These are phyloP conservation scores for Lophura swinhoii DNA, from an alignment of 2,797 vertebrate species.

Conservation along the genomic window DNA sequence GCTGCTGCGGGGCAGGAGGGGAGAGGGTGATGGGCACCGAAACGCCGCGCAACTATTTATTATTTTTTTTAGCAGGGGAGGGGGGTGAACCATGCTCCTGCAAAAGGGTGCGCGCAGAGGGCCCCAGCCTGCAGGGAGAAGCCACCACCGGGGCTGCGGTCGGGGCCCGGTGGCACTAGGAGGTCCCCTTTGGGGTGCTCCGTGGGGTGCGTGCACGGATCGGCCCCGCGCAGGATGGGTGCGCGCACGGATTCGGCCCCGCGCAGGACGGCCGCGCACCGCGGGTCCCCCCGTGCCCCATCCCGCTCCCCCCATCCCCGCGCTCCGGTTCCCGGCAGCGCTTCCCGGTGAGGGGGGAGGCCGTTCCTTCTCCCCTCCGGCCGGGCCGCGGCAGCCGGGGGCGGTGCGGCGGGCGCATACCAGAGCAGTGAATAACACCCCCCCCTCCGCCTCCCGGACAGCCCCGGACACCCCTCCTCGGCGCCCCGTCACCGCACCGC, in stretches of 20 bases:
- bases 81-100: too few species aligned
- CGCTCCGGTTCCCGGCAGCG: too few species aligned
- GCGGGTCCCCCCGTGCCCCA: background rate
- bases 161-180: background rate
- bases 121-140: background rate
- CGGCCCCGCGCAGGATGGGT: background rate
- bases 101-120: rapidly evolving
- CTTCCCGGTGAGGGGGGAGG: too few species aligned
- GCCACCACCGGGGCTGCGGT: background rate
- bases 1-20: background rate
- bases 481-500: background rate
- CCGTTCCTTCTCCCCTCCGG: background rate
- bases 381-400: background rate
- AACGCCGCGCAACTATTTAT: background rate
- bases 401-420: constrained; percentile 10
- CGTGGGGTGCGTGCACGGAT: background rate
- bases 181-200: background rate
- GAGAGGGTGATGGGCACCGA: background rate
- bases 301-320: background rate
- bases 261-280: too few species aligned
- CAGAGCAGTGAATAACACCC: constrained; percentile 16
- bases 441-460: background rate
- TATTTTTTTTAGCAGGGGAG: background rate
- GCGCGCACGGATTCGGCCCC: background rate
- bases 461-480: background rate